phyloP scores from a whole-genome alignment of 2,797 vertebrate genomes.

The Channallabes apus region DNA sequence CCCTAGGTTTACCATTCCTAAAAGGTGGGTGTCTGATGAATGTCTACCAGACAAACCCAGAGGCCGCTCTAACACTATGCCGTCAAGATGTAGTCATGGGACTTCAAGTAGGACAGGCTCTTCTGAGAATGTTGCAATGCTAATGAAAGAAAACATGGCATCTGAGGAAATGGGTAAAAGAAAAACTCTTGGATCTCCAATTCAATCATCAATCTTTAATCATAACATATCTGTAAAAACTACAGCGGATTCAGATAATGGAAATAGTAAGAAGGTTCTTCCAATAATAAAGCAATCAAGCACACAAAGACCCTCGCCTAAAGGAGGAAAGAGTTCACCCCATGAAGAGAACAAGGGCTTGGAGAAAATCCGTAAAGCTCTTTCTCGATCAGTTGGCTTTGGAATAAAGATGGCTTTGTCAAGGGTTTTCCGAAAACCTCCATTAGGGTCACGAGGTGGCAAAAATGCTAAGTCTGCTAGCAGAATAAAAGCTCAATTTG shows the following conservation, averaged over 20 bases:
- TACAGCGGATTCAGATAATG: slow-evolving; percentile 53
- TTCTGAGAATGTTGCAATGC: slow-evolving; percentile 60
- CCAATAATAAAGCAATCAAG: slow-evolving; percentile 66
- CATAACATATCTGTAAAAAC: slow-evolving; percentile 27
- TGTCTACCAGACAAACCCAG: slow-evolving; percentile 69
- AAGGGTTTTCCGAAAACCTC: slow-evolving; percentile 73
- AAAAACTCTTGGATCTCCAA: slow-evolving; percentile 66
- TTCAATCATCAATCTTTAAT: slow-evolving; percentile 46
- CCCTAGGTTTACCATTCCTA: slow-evolving; percentile 58
- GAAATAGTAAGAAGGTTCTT: slow-evolving; percentile 59
- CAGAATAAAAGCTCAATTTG: slow-evolving; percentile 59
- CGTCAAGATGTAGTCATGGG: slow-evolving; percentile 59
- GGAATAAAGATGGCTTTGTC: slow-evolving; percentile 70
- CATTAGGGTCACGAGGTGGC: slow-evolving; percentile 58
- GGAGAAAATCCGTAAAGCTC: slow-evolving; percentile 60
- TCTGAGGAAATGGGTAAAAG: slow-evolving; percentile 59
- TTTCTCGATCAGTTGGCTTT: slow-evolving; percentile 66
- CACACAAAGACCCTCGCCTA: slow-evolving; percentile 48
- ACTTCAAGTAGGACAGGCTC: slow-evolving; percentile 51
- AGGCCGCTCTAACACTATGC: slow-evolving; percentile 65
- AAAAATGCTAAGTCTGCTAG: slow-evolving; percentile 65
- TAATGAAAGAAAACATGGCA: slow-evolving; percentile 48
- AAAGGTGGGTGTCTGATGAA: slow-evolving; percentile 75
- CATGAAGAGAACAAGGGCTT: slow-evolving; percentile 59
- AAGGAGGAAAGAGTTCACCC: slow-evolving; percentile 52